phyloP scores from a whole-genome alignment of 2,113 vertebrate species.

The Holacanthus passer region DNA sequence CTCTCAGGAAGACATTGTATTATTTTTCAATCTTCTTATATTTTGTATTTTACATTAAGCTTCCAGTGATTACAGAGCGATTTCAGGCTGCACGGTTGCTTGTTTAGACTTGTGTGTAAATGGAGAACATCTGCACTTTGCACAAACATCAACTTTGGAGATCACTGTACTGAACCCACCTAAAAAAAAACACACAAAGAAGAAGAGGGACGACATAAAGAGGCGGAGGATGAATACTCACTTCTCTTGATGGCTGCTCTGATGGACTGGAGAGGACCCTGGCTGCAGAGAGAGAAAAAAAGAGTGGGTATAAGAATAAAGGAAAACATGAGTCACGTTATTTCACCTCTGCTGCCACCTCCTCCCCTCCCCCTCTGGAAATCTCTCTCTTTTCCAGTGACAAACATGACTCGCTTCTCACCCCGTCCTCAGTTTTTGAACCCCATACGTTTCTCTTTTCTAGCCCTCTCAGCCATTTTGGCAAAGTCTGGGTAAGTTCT shows the following conservation, averaged over 20 bases:
- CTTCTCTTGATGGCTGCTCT: conserved; percentile 95
- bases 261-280: conserved; percentile 94
- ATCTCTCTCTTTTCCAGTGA: conserved; percentile 12
- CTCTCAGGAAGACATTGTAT: too few species aligned
- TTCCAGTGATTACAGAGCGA: not conserved
- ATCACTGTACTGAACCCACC: not conserved
- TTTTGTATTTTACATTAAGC: not conserved
- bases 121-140: not conserved
- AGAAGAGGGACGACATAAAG: not conserved
- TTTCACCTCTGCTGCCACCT: not conserved
- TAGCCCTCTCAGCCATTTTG: not conserved
- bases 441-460: too few species aligned
- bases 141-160: not conserved
- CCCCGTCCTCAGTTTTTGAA: not conserved
- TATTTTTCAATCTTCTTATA: too few species aligned
- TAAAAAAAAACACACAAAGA: not conserved
- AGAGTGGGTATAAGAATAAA: conserved; percentile 48
- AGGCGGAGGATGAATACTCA: conserved; percentile 81
- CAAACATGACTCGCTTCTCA: conserved; percentile 18
- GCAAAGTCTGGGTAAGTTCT: not conserved
- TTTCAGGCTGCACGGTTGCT: not conserved
- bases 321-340: conserved; percentile 53
- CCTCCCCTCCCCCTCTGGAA: not conserved
- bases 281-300: conserved; percentile 81
- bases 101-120: not conserved